These are phyloP conservation scores for Stenolophus ochropezus DNA, from an alignment of 2,888 invertebrate species.

Conservation along the genomic window DNA sequence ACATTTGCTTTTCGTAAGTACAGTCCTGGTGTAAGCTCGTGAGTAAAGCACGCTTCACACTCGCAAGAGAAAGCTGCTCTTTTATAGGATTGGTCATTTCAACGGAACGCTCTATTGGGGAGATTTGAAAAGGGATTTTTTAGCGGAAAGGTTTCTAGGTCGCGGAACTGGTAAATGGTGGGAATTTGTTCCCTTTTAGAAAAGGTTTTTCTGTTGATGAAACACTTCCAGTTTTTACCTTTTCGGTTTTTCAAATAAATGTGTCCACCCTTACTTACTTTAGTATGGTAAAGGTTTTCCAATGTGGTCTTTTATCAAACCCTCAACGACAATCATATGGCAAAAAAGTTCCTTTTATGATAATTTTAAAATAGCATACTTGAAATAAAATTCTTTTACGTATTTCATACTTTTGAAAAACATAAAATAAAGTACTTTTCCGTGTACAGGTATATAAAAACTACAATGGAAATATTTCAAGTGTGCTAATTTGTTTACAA, in stretches of 20 bases:
- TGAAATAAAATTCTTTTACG: no score
- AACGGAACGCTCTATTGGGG: neutral
- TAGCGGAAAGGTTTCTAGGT: conserved; percentile 13
- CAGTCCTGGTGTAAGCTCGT: neutral
- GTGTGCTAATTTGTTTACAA: no score
- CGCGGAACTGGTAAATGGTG: neutral
- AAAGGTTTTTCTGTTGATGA: neutral
- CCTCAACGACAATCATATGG: neutral
- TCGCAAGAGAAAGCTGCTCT: neutral
- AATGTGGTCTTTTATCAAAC: neutral
- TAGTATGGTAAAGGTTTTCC: neutral
- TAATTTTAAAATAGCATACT: neutral
- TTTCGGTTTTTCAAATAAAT: neutral
- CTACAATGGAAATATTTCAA: no score
- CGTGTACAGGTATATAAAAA: no score
- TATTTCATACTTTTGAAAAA: no score
- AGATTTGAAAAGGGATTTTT: conserved; percentile 7
- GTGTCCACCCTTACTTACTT: neutral
- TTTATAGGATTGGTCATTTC: conserved; percentile 34
- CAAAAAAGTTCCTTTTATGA: neutral
- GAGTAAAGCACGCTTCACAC: conserved; percentile 4
- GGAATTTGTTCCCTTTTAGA: conserved; percentile 2
- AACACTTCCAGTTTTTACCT: neutral
- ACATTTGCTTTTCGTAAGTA: neutral
- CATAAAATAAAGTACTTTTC: no score